These are phyloP conservation scores for Sussaba pulchella DNA, from an alignment of 2,888 invertebrate species.

Conservation along the genomic window DNA sequence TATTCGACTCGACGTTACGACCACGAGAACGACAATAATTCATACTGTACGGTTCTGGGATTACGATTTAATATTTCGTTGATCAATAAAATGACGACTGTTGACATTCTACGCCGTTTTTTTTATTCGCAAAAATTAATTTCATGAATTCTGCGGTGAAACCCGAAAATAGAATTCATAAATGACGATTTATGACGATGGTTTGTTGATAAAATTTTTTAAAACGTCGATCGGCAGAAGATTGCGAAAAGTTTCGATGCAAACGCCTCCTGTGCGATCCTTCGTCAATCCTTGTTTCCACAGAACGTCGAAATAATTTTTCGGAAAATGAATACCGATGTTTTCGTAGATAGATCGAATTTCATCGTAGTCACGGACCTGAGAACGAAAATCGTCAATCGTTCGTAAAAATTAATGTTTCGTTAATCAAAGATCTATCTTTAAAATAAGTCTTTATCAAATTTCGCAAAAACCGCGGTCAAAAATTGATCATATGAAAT, in stretches of 20 bases:
- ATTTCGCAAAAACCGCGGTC: too few relatives aligned
- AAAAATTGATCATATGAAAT: too few relatives aligned
- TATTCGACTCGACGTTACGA: constrained; percentile 37
- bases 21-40: constrained; percentile 56
- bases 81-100: constrained; percentile 58
- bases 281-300: constrained; percentile 74
- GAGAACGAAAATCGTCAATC: constrained; percentile 18
- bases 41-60: constrained; percentile 49
- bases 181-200: neutral
- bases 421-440: neutral
- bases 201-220: constrained; percentile 14
- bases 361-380: constrained; percentile 72
- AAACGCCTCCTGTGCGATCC: constrained; percentile 74
- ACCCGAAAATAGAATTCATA: neutral
- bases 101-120: constrained; percentile 30
- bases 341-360: constrained; percentile 71
- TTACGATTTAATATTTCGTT: constrained; percentile 59
- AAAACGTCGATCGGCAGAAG: constrained; percentile 53
- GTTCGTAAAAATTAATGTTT: neutral
- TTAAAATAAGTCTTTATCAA: too few relatives aligned
- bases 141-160: constrained; percentile 4
- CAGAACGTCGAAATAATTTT: constrained; percentile 73
- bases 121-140: constrained; percentile 10
- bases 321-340: constrained; percentile 73
- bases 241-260: constrained; percentile 73